Percentiles rank a stretch among this genome's conserved stretches.
These are phyloP conservation scores for Eucriotettix oculatus DNA, from an alignment of 2,888 invertebrate species.

Conservation along the genomic window DNA sequence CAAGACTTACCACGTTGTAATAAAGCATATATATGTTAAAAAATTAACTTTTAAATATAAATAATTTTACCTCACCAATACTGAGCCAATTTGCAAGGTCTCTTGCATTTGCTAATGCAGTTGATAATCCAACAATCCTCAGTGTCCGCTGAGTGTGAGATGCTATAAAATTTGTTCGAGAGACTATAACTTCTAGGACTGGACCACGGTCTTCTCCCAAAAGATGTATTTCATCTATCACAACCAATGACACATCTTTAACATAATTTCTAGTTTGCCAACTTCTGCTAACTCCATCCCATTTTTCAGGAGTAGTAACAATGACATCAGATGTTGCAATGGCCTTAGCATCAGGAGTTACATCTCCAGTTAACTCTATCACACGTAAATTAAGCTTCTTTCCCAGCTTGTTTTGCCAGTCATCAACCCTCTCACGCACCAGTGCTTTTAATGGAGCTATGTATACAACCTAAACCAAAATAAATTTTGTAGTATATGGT, in stretches of 20 bases:
- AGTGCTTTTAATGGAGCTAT: conserved; percentile 97
- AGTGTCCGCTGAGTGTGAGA: conserved; percentile 69
- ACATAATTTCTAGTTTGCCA: conserved; percentile 97
- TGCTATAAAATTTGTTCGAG: conserved; percentile 90
- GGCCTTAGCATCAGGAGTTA: conserved; percentile 69
- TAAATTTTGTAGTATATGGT: conserved; percentile 1
- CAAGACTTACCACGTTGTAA: too few species aligned
- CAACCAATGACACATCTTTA: conserved; percentile 71
- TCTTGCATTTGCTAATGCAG: conserved; percentile 92
- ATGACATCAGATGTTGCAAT: conserved; percentile 80
- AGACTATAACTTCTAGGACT: conserved; percentile 92
- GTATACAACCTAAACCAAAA: conserved; percentile 59
- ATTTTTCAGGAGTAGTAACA: conserved; percentile 98
- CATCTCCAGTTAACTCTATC: conserved; percentile 75
- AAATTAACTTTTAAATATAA: too few species aligned
- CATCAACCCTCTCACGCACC: conserved; percentile 87
- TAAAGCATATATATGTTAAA: too few species aligned
- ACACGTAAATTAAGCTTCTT: conserved; percentile 60
- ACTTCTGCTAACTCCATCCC: conserved; percentile 97
- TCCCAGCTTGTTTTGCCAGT: conserved; percentile 78
- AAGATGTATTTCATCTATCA: conserved; percentile 97
- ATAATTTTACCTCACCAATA: conserved; percentile 36
- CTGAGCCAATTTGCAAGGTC: conserved; percentile 95
- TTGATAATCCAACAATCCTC: conserved; percentile 87
- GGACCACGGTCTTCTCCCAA: conserved; percentile 82